Evolutionary conservation across 2,113 vertebrate species (phyloP).

Genomic region (Xiphophorus maculatus): DNA sequence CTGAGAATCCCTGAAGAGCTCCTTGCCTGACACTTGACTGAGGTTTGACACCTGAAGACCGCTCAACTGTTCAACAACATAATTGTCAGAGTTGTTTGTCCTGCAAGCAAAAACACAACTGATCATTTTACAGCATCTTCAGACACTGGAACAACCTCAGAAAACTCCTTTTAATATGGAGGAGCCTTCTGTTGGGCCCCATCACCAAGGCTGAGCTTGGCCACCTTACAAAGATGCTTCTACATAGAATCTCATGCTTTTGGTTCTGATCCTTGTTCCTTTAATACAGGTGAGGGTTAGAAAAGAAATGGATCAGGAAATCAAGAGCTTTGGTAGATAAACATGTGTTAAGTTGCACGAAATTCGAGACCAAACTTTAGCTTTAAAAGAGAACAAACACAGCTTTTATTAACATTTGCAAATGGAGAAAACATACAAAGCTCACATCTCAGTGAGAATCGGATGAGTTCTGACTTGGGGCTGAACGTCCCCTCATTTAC

Average conservation of each 20-base stretch:
- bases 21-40: conserved; percentile 68
- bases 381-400: too few species aligned
- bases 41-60: conserved; percentile 68
- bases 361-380: too few species aligned
- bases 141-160: not conserved
- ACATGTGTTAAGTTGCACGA: too few species aligned
- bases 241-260: not conserved
- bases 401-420: too few species aligned
- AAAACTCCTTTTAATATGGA: not conserved
- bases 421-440: too few species aligned
- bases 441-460: too few species aligned
- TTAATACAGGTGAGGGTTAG: not conserved
- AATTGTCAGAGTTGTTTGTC: conserved; percentile 65
- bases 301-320: not conserved
- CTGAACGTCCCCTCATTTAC: too few species aligned
- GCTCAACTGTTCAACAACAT: conserved; percentile 65
- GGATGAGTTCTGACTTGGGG: too few species aligned
- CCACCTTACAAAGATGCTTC: not conserved
- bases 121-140: not conserved
- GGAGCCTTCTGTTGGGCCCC: not conserved
- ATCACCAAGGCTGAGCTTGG: not conserved
- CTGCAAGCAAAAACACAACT: conserved; percentile 40
- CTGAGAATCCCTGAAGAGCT: conserved; percentile 73
- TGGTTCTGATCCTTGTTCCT: not conserved
- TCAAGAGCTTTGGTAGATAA: not conserved